A percentile compares a stretch with the other conserved stretches of the same genome.
Evolutionary conservation across 2,113 vertebrate genomes (phyloP).

Genomic region (Oreochromis aureus): DNA sequence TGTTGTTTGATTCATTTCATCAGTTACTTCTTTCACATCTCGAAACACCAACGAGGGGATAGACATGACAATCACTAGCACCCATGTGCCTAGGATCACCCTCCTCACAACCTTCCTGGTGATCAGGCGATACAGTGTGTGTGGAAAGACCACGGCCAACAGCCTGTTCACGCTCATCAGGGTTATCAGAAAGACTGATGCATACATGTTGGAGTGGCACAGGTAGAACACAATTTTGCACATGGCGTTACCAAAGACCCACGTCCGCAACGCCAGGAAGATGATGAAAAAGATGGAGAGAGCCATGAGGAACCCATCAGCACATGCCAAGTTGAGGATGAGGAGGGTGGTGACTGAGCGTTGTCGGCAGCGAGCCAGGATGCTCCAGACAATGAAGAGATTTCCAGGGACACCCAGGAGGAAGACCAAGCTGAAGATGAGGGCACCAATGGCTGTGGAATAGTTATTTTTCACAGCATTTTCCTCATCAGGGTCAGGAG

Average conservation of each 20-base stretch:
- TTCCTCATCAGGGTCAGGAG: too few relatives aligned
- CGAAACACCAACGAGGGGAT: constrained; percentile 79
- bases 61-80: constrained; percentile 67
- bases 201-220: constrained; percentile 87
- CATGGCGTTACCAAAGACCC: constrained; percentile 74
- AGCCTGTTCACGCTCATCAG: constrained; percentile 85
- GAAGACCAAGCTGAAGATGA: constrained; percentile 78
- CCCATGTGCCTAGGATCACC: constrained; percentile 72
- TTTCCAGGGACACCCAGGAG: constrained; percentile 83
- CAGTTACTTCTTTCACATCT: constrained; percentile 8
- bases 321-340: constrained; percentile 82
- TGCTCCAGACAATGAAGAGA: constrained; percentile 84
- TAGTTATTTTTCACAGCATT: constrained; percentile 19
- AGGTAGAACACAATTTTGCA: constrained; percentile 84
- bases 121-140: constrained; percentile 14
- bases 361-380: constrained; percentile 70
- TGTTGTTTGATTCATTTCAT: accelerated
- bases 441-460: constrained; percentile 60
- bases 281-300: constrained; percentile 80
- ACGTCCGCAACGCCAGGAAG: constrained; percentile 73
- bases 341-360: constrained; percentile 80
- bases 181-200: constrained; percentile 84
- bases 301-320: constrained; percentile 78
- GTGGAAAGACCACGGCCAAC: constrained; percentile 74
- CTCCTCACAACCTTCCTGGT: not conserved